Conservation (phyloP, 2,113 vertebrate species). For the Struthio camelus region DNA sequence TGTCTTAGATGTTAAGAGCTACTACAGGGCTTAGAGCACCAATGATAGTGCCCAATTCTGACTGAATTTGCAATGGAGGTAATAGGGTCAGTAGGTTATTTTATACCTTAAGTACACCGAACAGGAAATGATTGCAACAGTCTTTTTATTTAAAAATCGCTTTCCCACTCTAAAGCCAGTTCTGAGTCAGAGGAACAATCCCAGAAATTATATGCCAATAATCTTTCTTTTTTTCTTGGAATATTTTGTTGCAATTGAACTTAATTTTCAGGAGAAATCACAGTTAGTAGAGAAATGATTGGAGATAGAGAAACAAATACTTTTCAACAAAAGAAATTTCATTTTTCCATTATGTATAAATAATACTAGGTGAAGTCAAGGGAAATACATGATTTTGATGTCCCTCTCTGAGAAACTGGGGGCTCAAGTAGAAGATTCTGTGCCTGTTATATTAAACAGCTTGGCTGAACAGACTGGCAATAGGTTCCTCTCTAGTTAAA, state of each 20-base stretch:
- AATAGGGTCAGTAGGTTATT: not conserved
- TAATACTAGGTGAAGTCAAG: not conserved
- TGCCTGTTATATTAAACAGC: not conserved
- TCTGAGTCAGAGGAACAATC: not conserved
- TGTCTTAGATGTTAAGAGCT: not conserved
- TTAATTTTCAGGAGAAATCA: not conserved
- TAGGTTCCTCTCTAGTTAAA: not conserved
- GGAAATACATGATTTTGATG: not conserved
- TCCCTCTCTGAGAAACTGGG: not conserved
- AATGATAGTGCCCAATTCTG: not conserved
- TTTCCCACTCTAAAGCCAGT: not conserved
- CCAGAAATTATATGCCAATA: not conserved
- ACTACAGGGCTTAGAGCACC: not conserved
- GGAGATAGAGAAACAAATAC: not conserved
- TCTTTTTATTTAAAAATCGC: not conserved
- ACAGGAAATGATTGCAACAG: not conserved
- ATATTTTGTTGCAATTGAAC: not conserved
- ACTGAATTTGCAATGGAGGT: not conserved
- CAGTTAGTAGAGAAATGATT: not conserved
- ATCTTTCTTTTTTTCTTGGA: not conserved
- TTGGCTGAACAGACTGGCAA: not conserved
- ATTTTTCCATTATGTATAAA: not conserved
- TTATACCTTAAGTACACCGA: not conserved
- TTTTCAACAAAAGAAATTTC: not conserved
- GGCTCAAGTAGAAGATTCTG: not conserved